Evolutionary conservation across 2,797 vertebrate genomes (phyloP), one percentile per base, ranked within the genome.

Genomic region (Thripadectes ignobilis): DNA sequence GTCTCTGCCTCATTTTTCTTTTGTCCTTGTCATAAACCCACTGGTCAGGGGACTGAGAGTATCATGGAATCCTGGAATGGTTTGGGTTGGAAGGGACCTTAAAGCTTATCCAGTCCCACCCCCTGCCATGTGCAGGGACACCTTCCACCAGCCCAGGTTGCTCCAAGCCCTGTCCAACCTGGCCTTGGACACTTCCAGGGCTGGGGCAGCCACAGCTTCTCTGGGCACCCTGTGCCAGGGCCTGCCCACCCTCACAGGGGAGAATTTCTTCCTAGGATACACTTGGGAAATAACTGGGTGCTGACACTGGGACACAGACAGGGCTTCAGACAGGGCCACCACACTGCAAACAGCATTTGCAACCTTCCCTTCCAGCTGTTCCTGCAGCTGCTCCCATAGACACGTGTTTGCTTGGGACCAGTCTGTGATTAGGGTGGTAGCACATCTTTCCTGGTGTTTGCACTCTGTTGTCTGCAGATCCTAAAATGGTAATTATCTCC

Each of bases 341-440:
- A 5, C 1, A 0, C 73, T 41, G 58, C 14, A 5, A 58, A 43
- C 1, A 14, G 49, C 62, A 8, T 26, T 85, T 78, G 11, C 1
- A 21, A 5, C 41, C 82, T 84, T 48, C 77, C 41, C 48, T 17
- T 46, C 7, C 86, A 90, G 79, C 91, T 92, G 92, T 38, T 89
- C 54, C 24, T 58, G 7, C 83, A 93, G 73, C 89, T 86, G 89
- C 72, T 93, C n/a, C 74, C 2, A 2, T 5, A 24, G 81, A 26
- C 5, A 4, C 19, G 65, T 1, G 3, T 54, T 45, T 69, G 58
- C 83, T 43, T 41, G 39, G 69, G 75, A 9, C 38, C 81, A 27
- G 85, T 63, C 94, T 66, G 63, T 51, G 76, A 14, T 65, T 10
- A n/a, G 15, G 67, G 59, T 49, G 82, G 49, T 66, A 21, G 46